A percentile compares a stretch with the other conserved stretches of the same genome.
These are phyloP conservation scores for Rhynchotus rufescens DNA, from an alignment of 2,797 vertebrate genomes.

Conservation along the genomic window DNA sequence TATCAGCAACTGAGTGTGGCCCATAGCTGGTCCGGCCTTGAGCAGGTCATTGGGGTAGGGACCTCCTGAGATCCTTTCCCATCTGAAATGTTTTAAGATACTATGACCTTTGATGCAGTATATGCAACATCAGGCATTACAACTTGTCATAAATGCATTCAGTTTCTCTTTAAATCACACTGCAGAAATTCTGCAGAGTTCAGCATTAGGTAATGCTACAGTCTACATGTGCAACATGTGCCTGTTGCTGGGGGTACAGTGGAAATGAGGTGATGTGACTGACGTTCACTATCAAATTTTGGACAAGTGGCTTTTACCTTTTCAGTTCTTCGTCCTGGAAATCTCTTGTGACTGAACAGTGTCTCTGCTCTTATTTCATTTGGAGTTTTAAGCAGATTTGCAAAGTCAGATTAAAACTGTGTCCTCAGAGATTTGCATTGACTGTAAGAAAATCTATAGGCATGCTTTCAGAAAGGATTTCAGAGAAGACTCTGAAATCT, in stretches of 20 bases:
- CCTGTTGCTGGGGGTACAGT: neutral
- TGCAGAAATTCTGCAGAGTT: neutral
- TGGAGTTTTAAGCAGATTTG: neutral
- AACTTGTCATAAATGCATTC: neutral
- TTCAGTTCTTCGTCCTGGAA: neutral
- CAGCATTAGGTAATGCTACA: neutral
- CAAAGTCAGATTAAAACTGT: neutral
- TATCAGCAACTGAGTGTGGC: neutral
- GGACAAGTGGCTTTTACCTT: neutral
- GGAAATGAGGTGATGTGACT: neutral
- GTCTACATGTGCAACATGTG: neutral
- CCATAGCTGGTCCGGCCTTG: neutral
- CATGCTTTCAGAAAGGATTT: neutral
- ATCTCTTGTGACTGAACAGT: neutral
- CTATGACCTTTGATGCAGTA: neutral
- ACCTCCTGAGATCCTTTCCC: neutral
- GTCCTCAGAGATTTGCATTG: neutral
- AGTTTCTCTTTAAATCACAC: neutral
- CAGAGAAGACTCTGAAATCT: neutral
- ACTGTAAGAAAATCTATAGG: neutral
- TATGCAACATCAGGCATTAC: neutral
- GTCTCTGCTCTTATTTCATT: neutral
- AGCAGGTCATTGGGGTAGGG: neutral
- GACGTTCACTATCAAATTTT: neutral
- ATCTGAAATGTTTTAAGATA: neutral